Evolutionary conservation across 2,797 vertebrate genomes (phyloP), one percentile per base, ranked within the genome.

Genomic region (Luscinia luscinia): DNA sequence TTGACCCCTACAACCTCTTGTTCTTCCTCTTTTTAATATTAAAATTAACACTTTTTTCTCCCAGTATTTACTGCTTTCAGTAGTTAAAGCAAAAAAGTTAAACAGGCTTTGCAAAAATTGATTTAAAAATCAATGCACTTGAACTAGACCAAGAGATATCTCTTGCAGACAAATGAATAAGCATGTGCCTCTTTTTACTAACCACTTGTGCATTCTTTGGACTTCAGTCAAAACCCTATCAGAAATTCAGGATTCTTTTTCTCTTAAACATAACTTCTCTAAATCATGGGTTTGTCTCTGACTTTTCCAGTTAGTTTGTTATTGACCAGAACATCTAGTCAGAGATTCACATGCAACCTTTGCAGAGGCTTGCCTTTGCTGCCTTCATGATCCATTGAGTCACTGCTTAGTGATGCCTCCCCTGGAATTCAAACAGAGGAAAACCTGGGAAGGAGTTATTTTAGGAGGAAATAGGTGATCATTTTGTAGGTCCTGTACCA

Each of bases 251-350:
- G 63, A 69, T 93, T 51, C 54, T 77, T 86, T 88, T 93, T 84
- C 69, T 91, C 48, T 88, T 84, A 79, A 72, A 59, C 16, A 16
- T 9, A 77, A 26, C 63, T 86, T 79, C 67, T 88, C 74, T 90
- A 93, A 91, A 91, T 87, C 63, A 88, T 15, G 58, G 55, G 22
- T 55, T 66, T 38, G 32, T 75, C 26, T 90, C 73, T 88, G 90
- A 63, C 91, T 96, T 94, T 88, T 88, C 59, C 88, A 82, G 55
- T 94, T 82, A 88, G 36, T 45, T 93, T 89, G 74, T 36, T 94
- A 62, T 69, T 90, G 91, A 90, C 74, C 93, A 89, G 93, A 88
- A 82, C 18, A 87, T 27, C 40, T 38, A 63, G 74, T 75, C 48
- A 72, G 63, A 90, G 67, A 79, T 79, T 90, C 55, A 82, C 46